phyloP scores from a whole-genome alignment of 1,140 invertebrate species.

The Dendroctonus ponderosae region DNA sequence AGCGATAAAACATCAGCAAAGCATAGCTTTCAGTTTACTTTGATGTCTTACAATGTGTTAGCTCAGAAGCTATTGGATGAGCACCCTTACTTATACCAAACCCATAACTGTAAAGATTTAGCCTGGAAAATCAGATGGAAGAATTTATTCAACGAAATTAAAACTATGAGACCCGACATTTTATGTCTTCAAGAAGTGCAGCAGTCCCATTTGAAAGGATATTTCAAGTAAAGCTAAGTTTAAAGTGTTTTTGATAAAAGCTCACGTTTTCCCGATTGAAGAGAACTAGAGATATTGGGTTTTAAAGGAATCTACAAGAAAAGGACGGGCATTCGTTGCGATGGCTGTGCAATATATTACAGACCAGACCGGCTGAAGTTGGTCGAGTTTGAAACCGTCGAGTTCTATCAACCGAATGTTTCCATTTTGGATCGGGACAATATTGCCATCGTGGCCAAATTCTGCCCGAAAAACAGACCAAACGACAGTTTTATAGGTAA shows the following conservation, averaged over 20 bases:
- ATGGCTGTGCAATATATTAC: slow-evolving; percentile 86
- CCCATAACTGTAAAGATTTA: slow-evolving; percentile 60
- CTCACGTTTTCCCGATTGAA: slow-evolving; percentile 39
- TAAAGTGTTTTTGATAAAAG: slow-evolving; percentile 37
- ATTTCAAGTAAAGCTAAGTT: slow-evolving; percentile 56
- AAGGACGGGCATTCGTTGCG: slow-evolving; percentile 64
- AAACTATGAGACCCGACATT: slow-evolving; percentile 69
- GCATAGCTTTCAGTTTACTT: slow-evolving; percentile 40
- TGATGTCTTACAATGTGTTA: slow-evolving; percentile 86
- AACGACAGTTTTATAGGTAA: slow-evolving; percentile 55
- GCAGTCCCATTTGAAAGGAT: slow-evolving; percentile 65
- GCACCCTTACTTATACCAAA: slow-evolving; percentile 72
- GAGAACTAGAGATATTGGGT: slow-evolving; percentile 44
- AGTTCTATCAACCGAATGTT: slow-evolving; percentile 56
- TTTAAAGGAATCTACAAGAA: slow-evolving; percentile 72
- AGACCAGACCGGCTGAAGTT: slow-evolving; percentile 63
- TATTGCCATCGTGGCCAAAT: slow-evolving; percentile 78
- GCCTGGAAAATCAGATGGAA: slow-evolving; percentile 69
- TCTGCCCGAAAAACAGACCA: slow-evolving; percentile 56
- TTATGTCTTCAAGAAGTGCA: slow-evolving; percentile 87
- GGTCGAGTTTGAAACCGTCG: slow-evolving; percentile 61
- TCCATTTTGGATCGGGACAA: slow-evolving; percentile 79
- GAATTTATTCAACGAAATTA: slow-evolving; percentile 71
- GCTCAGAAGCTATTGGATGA: slow-evolving; percentile 77
- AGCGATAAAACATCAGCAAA: slow-evolving; percentile 8